Base-by-base conservation (phyloP, 2,797 vertebrate genomes). In the Harpagifer antarcticus region DNA sequence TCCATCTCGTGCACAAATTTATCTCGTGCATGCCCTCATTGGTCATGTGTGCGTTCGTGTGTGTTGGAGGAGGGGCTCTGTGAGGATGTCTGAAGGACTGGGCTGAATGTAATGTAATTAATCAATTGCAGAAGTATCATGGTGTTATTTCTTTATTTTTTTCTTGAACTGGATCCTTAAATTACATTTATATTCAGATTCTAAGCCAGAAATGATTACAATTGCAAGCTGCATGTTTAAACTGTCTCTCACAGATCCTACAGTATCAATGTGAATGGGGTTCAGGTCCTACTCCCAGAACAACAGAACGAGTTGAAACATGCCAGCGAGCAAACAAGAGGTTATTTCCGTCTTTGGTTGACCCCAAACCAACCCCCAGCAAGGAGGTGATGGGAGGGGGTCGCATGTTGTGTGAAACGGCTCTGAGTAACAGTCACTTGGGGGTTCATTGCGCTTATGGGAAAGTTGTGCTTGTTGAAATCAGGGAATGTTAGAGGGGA, bases 401-500 rank as follows among this genome's bases (percentile, higher is more conserved):
- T 44, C 76, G 45, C 0, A 66, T 37, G 33, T 37, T 69, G 58
- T 86, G 78, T 86, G 68, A 65, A 55, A 71, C 68, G 13, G 45
- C 44, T 73, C 59, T 79, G 81, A 86, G 78, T 57, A 66, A 76
- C 19, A 50, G 78, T 72, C 88, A 78, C 89, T 78, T 2, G 48
- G 88, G 91, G 92, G 82, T 91, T 87, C 85, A 87, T 85, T 83
- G 75, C 78, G 86, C 87, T 88, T 91, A 91, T 93, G 91, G 94
- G 91, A 95, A 95, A 87, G 92, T 87, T 75, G 76, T 57, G 84
- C 76, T 77, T 89, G 89, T 86, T 93, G 82, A 91, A 93, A 94
- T 90, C 78, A 72, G 80, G 91, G 92, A 93, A 91, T 93, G 86
- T 89, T 80, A 23, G 77, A 86, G 43, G 68, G 88, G 83, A 92